phyloP scores from a whole-genome alignment of 2,113 vertebrate species.

The Scopus umbretta region DNA sequence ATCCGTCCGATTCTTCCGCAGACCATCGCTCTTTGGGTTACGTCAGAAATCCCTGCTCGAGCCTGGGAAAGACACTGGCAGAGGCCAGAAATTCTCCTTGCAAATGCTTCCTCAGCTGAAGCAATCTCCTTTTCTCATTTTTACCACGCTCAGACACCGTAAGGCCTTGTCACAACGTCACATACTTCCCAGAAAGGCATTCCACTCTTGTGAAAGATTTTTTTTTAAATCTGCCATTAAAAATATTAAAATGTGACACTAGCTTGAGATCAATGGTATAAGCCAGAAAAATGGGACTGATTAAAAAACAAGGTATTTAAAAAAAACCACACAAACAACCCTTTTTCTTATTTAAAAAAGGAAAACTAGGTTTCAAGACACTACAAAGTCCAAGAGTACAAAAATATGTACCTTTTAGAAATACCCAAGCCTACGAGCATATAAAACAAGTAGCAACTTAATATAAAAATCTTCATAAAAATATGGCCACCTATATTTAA shows the following conservation, averaged over 20 bases:
- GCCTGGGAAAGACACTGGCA: background rate
- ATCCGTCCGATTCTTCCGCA: background rate
- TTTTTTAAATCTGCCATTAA: background rate
- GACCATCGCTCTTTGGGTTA: background rate
- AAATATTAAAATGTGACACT: background rate
- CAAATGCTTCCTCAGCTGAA: background rate
- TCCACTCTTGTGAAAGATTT: background rate
- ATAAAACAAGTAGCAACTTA: background rate
- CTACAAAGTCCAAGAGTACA: slow-evolving; percentile 14
- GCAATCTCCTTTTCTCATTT: background rate
- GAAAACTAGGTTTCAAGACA: background rate
- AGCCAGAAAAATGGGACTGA: background rate
- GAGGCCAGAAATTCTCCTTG: background rate
- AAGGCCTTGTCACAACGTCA: background rate
- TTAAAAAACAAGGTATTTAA: background rate
- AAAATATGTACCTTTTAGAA: slow-evolving; percentile 52
- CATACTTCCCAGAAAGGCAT: background rate
- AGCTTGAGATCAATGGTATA: background rate
- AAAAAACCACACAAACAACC: background rate
- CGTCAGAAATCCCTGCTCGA: background rate
- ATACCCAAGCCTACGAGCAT: background rate
- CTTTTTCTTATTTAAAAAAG: background rate
- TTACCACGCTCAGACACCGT: background rate
- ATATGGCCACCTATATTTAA: background rate
- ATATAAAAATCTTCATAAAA: slow-evolving; percentile 41